Percentiles rank a stretch among this genome's conserved stretches.
phyloP scores from a whole-genome alignment of 2,113 vertebrate genomes.

The Mus pahari region DNA sequence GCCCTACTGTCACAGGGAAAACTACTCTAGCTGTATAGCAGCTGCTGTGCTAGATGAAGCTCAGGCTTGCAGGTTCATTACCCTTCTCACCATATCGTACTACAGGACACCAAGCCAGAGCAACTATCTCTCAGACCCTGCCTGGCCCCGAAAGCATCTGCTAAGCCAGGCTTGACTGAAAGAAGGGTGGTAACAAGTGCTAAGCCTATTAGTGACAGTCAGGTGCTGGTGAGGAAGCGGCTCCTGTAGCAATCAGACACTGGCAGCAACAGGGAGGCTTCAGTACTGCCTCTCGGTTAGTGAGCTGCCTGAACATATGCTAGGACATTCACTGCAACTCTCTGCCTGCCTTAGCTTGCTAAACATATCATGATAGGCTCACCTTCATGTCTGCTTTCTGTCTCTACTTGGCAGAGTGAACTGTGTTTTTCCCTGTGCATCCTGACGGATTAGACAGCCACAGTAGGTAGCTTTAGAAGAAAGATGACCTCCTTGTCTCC shows the following conservation, averaged over 20 bases:
- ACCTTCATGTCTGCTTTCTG: not conserved
- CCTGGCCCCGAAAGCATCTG: not conserved
- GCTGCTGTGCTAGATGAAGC: not conserved
- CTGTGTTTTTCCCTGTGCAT: not conserved
- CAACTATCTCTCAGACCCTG: not conserved
- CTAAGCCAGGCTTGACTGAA: not conserved
- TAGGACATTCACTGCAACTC: not conserved
- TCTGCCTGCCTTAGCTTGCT: not conserved
- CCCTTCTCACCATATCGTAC: not conserved
- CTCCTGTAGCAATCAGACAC: not conserved
- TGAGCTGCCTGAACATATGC: not conserved
- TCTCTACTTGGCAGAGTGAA: constrained; percentile 1
- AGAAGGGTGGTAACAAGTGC: not conserved
- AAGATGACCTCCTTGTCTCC: not conserved
- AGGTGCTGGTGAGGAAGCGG: not conserved
- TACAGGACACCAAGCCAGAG: not conserved
- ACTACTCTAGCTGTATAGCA: not conserved
- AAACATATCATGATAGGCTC: not conserved
- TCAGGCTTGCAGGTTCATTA: not conserved
- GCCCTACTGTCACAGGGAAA: not conserved
- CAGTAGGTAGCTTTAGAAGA: not conserved
- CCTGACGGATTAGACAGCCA: not conserved
- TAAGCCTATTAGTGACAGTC: not conserved
- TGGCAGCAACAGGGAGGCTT: not conserved
- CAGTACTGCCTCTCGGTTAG: not conserved